These are phyloP conservation scores for Synergus laeviventris DNA, from an alignment of 2,888 invertebrate species.

Conservation along the genomic window DNA sequence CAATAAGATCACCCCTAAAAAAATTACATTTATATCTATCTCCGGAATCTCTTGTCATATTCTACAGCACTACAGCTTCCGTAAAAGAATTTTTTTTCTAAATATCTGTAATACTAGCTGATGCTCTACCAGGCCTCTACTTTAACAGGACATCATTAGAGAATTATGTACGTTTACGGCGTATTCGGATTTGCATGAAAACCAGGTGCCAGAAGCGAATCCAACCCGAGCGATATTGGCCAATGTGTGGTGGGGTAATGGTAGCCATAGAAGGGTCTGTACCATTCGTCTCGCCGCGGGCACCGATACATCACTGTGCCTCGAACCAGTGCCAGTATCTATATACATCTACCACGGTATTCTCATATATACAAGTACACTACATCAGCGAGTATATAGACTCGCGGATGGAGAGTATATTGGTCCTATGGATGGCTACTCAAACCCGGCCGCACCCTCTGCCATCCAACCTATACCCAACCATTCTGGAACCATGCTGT, in stretches of 20 bases:
- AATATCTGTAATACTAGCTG: not conserved
- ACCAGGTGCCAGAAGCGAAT: slow-evolving; percentile 43
- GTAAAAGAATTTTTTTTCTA: not conserved
- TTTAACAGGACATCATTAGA: not conserved
- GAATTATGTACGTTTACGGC: slow-evolving; percentile 1
- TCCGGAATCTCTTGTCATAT: not conserved
- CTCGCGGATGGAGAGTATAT: slow-evolving; percentile 60
- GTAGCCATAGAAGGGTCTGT: slow-evolving; percentile 68
- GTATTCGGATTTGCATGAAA: slow-evolving; percentile 38
- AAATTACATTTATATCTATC: not conserved
- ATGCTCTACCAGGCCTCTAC: not conserved
- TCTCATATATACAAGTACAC: slow-evolving; percentile 46
- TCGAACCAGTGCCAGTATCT: slow-evolving; percentile 67
- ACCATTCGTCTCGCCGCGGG: slow-evolving; percentile 74
- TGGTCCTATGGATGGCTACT: slow-evolving; percentile 68
- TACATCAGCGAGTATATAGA: slow-evolving; percentile 51
- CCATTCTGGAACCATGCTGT: slow-evolving; percentile 41
- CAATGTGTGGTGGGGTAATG: slow-evolving; percentile 70
- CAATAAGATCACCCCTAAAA: not conserved
- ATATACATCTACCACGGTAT: slow-evolving; percentile 53
- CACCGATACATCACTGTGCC: slow-evolving; percentile 73
- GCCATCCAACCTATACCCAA: slow-evolving; percentile 46
- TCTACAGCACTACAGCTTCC: not conserved
- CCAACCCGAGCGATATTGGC: slow-evolving; percentile 62
- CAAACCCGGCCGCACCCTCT: slow-evolving; percentile 70